phyloP scores from a whole-genome alignment of 2,888 invertebrate genomes.

The Sarcophaga rosellei region DNA sequence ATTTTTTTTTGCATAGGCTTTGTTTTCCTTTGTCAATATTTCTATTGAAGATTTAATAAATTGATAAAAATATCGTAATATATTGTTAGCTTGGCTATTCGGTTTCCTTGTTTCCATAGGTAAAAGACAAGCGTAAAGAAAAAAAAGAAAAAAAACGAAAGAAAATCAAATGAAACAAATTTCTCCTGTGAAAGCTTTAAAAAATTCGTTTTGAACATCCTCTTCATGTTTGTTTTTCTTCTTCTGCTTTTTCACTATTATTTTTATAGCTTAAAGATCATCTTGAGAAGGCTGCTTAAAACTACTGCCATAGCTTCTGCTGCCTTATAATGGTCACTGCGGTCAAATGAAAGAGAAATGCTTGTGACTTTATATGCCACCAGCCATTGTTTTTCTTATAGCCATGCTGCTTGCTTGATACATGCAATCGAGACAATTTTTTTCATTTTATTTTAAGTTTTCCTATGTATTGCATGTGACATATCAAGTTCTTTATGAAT shows the following conservation, averaged over 20 bases:
- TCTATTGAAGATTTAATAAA: slow-evolving; percentile 55
- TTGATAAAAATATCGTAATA: slow-evolving; percentile 62
- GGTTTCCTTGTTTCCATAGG: slow-evolving; percentile 16
- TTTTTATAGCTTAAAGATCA: slow-evolving; percentile 50
- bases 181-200: slow-evolving; percentile 65
- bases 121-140: neutral
- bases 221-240: slow-evolving; percentile 16
- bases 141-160: neutral
- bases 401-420: neutral
- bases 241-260: slow-evolving; percentile 49
- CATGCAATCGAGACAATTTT: neutral
- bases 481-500: slow-evolving; percentile 62
- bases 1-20: neutral
- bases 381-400: neutral
- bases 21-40: slow-evolving; percentile 14
- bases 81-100: slow-evolving; percentile 44
- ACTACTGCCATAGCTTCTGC: slow-evolving; percentile 36
- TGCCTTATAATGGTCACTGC: slow-evolving; percentile 67
- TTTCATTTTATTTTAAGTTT: neutral
- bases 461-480: slow-evolving; percentile 64
- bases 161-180: slow-evolving; percentile 46
- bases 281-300: slow-evolving; percentile 49
- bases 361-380: slow-evolving; percentile 16
- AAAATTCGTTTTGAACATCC: neutral
- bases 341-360: slow-evolving; percentile 72